Base-by-base conservation (phyloP, 2,888 invertebrate genomes). In the Pseudoips prasinana region DNA sequence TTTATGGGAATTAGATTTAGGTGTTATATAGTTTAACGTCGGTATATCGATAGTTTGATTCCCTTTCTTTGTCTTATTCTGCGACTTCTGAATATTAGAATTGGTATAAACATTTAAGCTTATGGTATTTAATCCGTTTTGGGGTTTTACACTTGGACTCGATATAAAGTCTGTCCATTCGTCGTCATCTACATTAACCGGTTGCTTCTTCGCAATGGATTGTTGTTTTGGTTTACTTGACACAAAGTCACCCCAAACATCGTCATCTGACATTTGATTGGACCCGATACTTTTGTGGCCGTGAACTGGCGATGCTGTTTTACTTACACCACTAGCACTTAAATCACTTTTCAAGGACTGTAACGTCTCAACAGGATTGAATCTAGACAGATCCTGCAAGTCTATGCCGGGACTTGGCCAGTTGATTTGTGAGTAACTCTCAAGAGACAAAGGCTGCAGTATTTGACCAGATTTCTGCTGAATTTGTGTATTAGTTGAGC, bases 361-460 rank as follows among this genome's bases (percentile, higher is more conserved):
- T 22, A 89, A 59, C 14, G 83, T 82, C 59, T 89, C 85, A 0
- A 89, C 82, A 10, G 89, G 89, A 61, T 89, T 89, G 31, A 89
- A 89, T 38, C 84, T 64, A 1, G 89, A 87, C 2, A 89, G 66
- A 60, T 89, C 88, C 55, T 89, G 88, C 32, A 88, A 70, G 53
- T 88, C 81, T 49, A 89, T 80, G 10, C 92, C 92, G 7, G 92
- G 92, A 61, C 91, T 90, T 2, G 92, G 92, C 92, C 92, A 92
- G 60, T 91, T 91, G 25, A 92, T 92, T 64, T 90, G 86, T 1
- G 90, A 89, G 57, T 78, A 88, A 47, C 87, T 82, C 55, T 89
- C 89, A 46, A 89, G 58, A 4, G 89, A 85, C 14, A 89, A 52
- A 0, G 89, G 89, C 48, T 89, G 86, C 33, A 89, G 57, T 55